These are phyloP conservation scores for Clarias macrocephalus DNA, from an alignment of 2,113 vertebrate species.

Conservation along the genomic window DNA sequence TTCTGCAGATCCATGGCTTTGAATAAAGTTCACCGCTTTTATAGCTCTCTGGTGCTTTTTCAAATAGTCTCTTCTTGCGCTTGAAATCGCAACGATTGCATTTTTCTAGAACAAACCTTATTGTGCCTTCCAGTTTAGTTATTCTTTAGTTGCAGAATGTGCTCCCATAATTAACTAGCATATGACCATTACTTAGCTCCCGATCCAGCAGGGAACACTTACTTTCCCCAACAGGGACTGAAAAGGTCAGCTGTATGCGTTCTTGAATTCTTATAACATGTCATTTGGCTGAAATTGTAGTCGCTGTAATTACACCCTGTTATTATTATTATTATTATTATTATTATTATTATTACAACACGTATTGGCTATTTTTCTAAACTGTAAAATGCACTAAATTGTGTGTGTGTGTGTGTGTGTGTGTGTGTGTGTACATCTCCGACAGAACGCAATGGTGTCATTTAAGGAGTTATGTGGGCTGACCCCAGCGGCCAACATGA, in stretches of 20 bases:
- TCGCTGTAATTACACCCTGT: not conserved
- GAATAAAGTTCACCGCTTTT: not conserved
- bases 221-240: not conserved
- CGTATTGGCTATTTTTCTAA: not conserved
- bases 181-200: not conserved
- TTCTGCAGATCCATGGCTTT: not conserved
- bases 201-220: not conserved
- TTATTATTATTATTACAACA: not conserved
- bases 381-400: not conserved
- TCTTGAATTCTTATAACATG: not conserved
- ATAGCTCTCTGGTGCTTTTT: not conserved
- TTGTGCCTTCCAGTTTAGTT: not conserved
- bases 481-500: conserved; percentile 89
- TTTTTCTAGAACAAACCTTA: not conserved
- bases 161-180: not conserved
- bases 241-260: not conserved
- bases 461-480: conserved; percentile 92
- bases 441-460: conserved; percentile 88
- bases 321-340: not conserved
- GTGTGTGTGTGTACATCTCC: conserved; percentile 33
- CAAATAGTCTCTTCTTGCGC: not conserved
- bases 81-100: not conserved
- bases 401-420: conserved; percentile 12
- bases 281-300: not conserved
- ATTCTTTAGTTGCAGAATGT: not conserved